These are phyloP conservation scores for Eleutherodactylus coqui DNA, from an alignment of 2,797 vertebrate species.

Conservation along the genomic window DNA sequence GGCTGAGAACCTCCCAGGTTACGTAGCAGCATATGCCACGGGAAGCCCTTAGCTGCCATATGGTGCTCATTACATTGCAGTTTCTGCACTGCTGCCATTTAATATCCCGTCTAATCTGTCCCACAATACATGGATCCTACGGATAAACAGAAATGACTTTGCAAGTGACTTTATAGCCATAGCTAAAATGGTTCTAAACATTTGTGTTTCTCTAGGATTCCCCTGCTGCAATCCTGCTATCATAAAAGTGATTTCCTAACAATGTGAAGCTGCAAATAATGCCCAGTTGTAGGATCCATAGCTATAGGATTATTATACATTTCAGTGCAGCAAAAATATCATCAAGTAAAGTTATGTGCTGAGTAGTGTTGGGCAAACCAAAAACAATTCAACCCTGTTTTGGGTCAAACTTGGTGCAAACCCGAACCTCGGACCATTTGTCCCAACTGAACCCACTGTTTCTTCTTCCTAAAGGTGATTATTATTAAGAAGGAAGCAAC, in stretches of 20 bases:
- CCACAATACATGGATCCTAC: neutral
- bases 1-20: constrained; percentile 42
- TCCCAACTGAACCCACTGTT: too few relatives aligned
- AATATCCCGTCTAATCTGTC: constrained; percentile 4
- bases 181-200: neutral
- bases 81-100: constrained; percentile 29
- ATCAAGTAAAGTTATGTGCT: neutral
- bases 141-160: too few relatives aligned
- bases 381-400: too few relatives aligned
- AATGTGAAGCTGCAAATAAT: neutral
- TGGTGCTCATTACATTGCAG: neutral
- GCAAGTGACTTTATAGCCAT: too few relatives aligned
- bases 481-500: too few relatives aligned
- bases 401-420: too few relatives aligned
- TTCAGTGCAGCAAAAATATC: neutral
- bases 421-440: too few relatives aligned
- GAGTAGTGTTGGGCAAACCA: too few relatives aligned
- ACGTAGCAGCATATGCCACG: constrained; percentile 21
- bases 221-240: neutral
- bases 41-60: constrained; percentile 54
- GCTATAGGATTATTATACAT: neutral
- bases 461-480: too few relatives aligned
- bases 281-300: neutral
- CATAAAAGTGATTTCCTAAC: neutral
- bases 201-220: neutral